These are phyloP conservation scores for Trinectes maculatus DNA, from an alignment of 2,113 vertebrate species.

Conservation along the genomic window DNA sequence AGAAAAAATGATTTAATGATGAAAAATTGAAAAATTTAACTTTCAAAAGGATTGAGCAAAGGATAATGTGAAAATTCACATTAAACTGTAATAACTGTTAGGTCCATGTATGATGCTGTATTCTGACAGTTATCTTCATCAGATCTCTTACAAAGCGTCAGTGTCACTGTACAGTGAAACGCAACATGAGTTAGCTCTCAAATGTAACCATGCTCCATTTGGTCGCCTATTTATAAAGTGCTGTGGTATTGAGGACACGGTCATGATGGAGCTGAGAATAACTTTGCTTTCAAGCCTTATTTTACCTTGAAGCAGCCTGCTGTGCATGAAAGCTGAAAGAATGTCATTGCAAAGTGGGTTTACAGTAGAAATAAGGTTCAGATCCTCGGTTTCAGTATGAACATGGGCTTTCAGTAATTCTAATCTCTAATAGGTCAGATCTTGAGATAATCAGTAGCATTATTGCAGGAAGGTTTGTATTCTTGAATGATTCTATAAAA, in stretches of 20 bases:
- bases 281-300: conserved; percentile 54
- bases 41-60: neutral
- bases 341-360: conserved; percentile 44
- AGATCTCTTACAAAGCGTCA: neutral
- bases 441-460: neutral
- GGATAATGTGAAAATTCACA: neutral
- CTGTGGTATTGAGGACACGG: conserved; percentile 63
- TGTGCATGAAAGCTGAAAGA: conserved; percentile 28
- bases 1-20: neutral
- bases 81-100: neutral
- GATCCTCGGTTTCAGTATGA: conserved; percentile 11
- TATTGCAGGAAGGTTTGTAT: neutral
- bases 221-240: conserved; percentile 59
- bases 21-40: neutral
- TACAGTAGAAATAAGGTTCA: conserved; percentile 22
- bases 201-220: conserved; percentile 53
- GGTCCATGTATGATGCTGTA: neutral
- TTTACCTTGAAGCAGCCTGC: conserved; percentile 57
- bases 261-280: conserved; percentile 67
- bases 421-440: neutral
- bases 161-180: conserved; percentile 20
- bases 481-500: too few relatives aligned
- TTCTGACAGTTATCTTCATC: neutral
- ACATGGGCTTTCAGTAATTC: neutral
- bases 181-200: conserved; percentile 39